Base-by-base conservation (phyloP, 2,888 invertebrate genomes). In the Hirtodrosophila alboralis region DNA sequence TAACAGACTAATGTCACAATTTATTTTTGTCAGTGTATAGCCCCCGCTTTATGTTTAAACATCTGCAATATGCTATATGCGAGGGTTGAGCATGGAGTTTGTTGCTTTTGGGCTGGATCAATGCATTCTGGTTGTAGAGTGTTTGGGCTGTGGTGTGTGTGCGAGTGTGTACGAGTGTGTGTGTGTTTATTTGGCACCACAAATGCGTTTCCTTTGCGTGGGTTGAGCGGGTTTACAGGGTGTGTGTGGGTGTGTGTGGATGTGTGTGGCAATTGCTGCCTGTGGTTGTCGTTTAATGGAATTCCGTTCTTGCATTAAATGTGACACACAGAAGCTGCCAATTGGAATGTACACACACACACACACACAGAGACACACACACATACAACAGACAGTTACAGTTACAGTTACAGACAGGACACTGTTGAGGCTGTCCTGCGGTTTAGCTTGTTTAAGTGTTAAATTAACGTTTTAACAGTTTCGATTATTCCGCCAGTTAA, bases 221-320 rank as follows among this genome's bases (percentile, higher is more conserved):
- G 53, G 40, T 44, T 47, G 52, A 27, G n/a, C 30, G 51, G 41
- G 23, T 53, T 49, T 65, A 43, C 56, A 54, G 52, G 72, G 58
- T 54, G 63, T 45, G 71, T 40, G 57, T 57, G 52, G 72, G 58
- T 54, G 63, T 45, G 67, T 62, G 66, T 69, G 80, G 81, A 62
- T 62, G 66, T 69, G 80, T 77, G 80, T 61, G 78, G 81, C 81
- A n/a, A n/a, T 56, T 81, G 77, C 84, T 84, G 77, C 70, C 75
- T 86, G 83, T 64, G 84, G 84, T 87, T 86, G 86, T 67, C 81
- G 84, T 80, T 85, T 85, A 85, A 85, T 85, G 87, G 84, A 85
- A 85, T 83, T 83, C 86, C 86, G 84, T 72, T 79, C 68, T 75
- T 72, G 73, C 83, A 83, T 83, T 83, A 86, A 86, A 84, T 83